Conservation (phyloP, 2,888 invertebrate genomes). For the Tipula unca region DNA sequence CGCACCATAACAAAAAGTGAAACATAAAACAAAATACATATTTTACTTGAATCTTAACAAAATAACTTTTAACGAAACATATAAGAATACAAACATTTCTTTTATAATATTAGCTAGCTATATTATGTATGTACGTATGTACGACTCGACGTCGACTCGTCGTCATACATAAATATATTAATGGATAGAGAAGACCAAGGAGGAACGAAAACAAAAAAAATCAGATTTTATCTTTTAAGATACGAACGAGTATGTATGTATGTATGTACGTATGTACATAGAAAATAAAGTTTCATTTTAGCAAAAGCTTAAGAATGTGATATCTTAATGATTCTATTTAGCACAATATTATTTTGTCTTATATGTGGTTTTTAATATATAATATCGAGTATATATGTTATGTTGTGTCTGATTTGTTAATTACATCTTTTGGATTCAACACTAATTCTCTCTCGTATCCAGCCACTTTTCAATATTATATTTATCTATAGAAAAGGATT, state of each 20-base stretch:
- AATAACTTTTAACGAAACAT: not conserved
- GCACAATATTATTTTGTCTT: not conserved
- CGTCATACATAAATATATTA: slow-evolving; percentile 2
- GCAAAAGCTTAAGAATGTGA: not conserved
- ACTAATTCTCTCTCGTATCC: not conserved
- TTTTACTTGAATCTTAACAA: not conserved
- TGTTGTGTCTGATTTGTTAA: not conserved
- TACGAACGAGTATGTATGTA: not conserved
- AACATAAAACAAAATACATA: not conserved
- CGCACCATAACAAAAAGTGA: not conserved
- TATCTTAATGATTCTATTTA: slow-evolving; percentile 8
- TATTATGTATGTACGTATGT: not conserved
- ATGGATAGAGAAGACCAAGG: not conserved
- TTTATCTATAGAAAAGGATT: too few species aligned
- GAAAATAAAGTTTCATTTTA: not conserved
- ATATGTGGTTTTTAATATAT: not conserved
- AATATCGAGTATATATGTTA: not conserved
- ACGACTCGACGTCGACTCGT: not conserved
- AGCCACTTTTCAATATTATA: not conserved
- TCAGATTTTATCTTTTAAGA: not conserved
- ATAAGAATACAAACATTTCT: not conserved
- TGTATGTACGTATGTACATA: not conserved
- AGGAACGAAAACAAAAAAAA: not conserved
- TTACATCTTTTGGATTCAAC: not conserved
- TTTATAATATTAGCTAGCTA: not conserved